Evolutionary conservation across 2,113 vertebrate species (phyloP), one percentile per base, ranked within the genome.

Genomic region (zebrafish (Danio rerio)): DNA sequence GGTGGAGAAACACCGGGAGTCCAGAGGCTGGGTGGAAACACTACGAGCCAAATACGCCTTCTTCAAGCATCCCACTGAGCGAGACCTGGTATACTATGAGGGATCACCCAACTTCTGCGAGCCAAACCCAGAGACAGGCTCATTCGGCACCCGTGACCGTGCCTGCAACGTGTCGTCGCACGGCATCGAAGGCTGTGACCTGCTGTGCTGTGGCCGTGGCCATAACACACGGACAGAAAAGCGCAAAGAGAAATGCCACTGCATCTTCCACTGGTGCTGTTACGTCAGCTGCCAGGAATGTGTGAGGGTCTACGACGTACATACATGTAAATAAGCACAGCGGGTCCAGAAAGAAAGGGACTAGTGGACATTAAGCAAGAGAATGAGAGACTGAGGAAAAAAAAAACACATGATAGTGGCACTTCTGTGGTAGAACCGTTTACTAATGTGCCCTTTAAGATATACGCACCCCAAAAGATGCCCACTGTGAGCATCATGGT

Each of bases 251-350:
- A 99, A 99, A 59, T 99, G 98, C 72, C 97, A 98, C 93, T 99
- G 98, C 92, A 96, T 98, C 93, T 99, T 99, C 94, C 98, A 99
- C 94, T 99, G 98, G 98, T 99, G 98, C 93, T 99, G 98, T 92
- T 99, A 99, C 0, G 98, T 99, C 83, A 98, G 97, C 92, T 99
- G 98, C 88, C 97, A 99, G 91, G 98, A 99, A 93, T 99, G 98
- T 11, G 80, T 95, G 73, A 95, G 98, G 0, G 93, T 98, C 83
- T 99, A 99, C 1, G 98, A 99, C 0, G 96, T 99, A 8, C 98
- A 99, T 91, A 99, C 98, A 59, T 99, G 98, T 96, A 99, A 99
- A 93, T 99, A 93, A 95, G 73, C 6, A 81, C 47, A 18, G 21
- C 5, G n/a, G 55, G 50, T 13, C 49, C 56, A 15, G 69, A 45